These are phyloP conservation scores for Leptopterna dolabrata DNA, from an alignment of 2,888 invertebrate genomes.

Conservation along the genomic window DNA sequence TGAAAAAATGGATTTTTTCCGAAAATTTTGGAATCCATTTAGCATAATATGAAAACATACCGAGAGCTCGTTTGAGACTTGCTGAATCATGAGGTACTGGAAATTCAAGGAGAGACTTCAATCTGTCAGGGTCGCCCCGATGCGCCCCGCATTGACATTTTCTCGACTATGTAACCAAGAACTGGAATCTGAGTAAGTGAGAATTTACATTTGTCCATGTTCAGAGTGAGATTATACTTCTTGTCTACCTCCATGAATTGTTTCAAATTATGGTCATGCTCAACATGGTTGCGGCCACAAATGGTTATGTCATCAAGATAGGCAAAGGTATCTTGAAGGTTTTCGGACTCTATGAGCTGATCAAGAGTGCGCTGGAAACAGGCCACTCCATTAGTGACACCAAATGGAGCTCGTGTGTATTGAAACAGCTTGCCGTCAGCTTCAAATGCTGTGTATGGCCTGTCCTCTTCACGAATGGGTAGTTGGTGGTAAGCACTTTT, in stretches of 20 bases:
- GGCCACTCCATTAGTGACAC: too few relatives aligned
- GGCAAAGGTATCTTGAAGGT: too few relatives aligned
- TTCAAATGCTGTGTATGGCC: constrained; percentile 27
- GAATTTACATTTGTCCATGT: constrained; percentile 44
- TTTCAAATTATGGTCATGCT: constrained; percentile 29
- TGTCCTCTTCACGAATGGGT: background rate
- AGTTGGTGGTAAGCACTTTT: constrained; percentile 36
- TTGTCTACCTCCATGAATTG: constrained; percentile 9
- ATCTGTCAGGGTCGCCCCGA: constrained; percentile 40
- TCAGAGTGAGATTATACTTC: constrained; percentile 47
- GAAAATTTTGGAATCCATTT: too few relatives aligned
- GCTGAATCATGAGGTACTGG: background rate
- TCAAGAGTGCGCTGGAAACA: too few relatives aligned
- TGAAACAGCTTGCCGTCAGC: too few relatives aligned
- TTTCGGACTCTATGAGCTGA: too few relatives aligned
- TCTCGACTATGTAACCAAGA: constrained; percentile 24
- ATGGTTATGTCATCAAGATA: too few relatives aligned
- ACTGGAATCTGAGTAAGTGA: background rate
- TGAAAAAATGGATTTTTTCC: too few relatives aligned
- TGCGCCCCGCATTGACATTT: constrained; percentile 24
- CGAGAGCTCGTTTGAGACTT: background rate
- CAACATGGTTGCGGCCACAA: constrained; percentile 9
- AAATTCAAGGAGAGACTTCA: background rate
- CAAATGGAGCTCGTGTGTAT: too few relatives aligned
- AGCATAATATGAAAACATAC: background rate